These are phyloP conservation scores for Pharmacophagus antenor DNA, from an alignment of 2,888 invertebrate genomes.

Conservation along the genomic window DNA sequence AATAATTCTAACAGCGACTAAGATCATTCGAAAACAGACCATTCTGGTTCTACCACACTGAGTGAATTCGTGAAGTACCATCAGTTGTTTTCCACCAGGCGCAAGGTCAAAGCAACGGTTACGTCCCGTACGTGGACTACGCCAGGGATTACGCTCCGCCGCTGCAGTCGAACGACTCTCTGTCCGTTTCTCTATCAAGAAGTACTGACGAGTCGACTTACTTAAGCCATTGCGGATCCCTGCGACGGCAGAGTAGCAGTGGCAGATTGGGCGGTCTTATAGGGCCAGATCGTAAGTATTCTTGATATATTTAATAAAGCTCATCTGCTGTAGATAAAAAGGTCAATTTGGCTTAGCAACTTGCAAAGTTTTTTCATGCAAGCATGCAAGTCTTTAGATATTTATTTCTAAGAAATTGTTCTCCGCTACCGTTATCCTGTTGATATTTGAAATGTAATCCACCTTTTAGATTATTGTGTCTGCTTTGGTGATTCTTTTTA, in stretches of 20 bases:
- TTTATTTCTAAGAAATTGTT: too few relatives aligned
- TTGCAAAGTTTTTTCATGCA: too few relatives aligned
- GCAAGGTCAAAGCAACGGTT: slow-evolving; percentile 86
- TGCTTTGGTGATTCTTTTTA: too few relatives aligned
- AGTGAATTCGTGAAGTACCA: not conserved
- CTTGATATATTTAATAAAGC: not conserved
- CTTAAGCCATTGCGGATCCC: slow-evolving; percentile 58
- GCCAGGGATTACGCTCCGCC: slow-evolving; percentile 93
- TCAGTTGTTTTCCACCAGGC: slow-evolving; percentile 41
- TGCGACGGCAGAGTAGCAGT: slow-evolving; percentile 61
- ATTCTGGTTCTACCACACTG: too few relatives aligned
- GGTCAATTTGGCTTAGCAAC: too few relatives aligned
- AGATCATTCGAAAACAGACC: too few relatives aligned
- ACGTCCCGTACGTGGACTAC: slow-evolving; percentile 94
- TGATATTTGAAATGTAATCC: too few relatives aligned
- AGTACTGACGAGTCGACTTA: slow-evolving; percentile 62
- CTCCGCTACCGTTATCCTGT: too few relatives aligned
- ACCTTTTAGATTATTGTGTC: too few relatives aligned
- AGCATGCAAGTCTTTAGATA: too few relatives aligned
- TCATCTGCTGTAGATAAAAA: too few relatives aligned
- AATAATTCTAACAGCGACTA: not conserved
- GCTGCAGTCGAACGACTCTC: slow-evolving; percentile 57
- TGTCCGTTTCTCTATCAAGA: slow-evolving; percentile 61
- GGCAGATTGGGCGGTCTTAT: slow-evolving; percentile 58
- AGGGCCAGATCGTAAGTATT: slow-evolving; percentile 67